phyloP scores from a whole-genome alignment of 2,797 vertebrate genomes.

The Bufotes viridis region DNA sequence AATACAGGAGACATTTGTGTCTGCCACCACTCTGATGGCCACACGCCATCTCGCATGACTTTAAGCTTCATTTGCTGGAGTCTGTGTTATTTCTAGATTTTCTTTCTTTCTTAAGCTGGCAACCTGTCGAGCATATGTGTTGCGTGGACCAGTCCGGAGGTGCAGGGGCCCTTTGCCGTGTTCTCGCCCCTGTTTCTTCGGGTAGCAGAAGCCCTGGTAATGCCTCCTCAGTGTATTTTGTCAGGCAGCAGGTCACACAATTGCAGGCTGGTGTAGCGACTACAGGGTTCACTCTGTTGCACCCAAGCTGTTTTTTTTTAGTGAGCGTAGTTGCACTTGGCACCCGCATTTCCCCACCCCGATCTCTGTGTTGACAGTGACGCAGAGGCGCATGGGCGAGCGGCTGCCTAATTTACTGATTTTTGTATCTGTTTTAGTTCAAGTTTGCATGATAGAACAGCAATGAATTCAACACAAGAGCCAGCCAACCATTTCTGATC shows the following conservation, averaged over 20 bases:
- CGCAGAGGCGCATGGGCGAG: slow-evolving; percentile 28
- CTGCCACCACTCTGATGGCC: slow-evolving; percentile 15
- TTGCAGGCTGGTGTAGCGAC: slow-evolving; percentile 45
- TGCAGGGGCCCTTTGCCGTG: background rate
- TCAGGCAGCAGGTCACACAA: slow-evolving; percentile 58
- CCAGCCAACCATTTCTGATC: slow-evolving; percentile 60
- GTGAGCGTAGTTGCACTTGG: slow-evolving; percentile 47
- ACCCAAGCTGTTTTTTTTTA: slow-evolving; percentile 48
- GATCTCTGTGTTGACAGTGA: slow-evolving; percentile 26
- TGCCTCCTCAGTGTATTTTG: slow-evolving; percentile 58
- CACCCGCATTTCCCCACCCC: slow-evolving; percentile 41
- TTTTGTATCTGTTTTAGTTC: slow-evolving; percentile 59
- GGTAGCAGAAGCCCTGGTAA: slow-evolving; percentile 58
- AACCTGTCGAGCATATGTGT: slow-evolving; percentile 5
- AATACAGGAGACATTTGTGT: background rate
- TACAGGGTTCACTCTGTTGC: slow-evolving; percentile 39
- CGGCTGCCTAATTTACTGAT: slow-evolving; percentile 57
- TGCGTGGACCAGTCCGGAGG: slow-evolving; percentile 30
- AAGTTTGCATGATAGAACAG: slow-evolving; percentile 65
- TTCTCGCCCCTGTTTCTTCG: background rate
- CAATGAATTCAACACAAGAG: slow-evolving; percentile 59
- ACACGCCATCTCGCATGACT: background rate
- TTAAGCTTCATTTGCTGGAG: slow-evolving; percentile 26
- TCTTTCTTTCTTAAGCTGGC: background rate
- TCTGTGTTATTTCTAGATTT: background rate